A percentile compares a stretch with the other conserved stretches of the same genome.
Conservation (phyloP, 2,113 vertebrate species). For the Clarias gariepinus region DNA sequence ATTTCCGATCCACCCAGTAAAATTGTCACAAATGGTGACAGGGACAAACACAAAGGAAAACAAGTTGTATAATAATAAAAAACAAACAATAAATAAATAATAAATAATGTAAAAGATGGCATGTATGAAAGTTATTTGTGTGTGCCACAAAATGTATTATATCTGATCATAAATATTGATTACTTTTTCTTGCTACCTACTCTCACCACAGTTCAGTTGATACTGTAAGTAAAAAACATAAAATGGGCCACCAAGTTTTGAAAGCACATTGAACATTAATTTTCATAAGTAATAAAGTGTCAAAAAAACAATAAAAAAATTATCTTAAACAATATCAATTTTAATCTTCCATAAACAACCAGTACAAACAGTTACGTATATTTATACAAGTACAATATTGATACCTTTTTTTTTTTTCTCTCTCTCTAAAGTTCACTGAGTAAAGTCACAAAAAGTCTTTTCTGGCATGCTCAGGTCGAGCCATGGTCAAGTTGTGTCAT, state of each 20-base stretch:
- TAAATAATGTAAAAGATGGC: neutral
- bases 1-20: no score
- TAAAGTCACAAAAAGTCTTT: neutral
- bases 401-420: no score
- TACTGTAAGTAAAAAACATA: neutral
- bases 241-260: neutral
- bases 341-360: neutral
- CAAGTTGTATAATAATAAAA: neutral
- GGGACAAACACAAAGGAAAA: neutral
- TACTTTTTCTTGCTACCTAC: neutral
- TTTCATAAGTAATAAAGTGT: neutral
- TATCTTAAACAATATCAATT: neutral
- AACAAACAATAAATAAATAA: neutral
- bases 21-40: no score
- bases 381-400: neutral
- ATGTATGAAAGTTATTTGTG: neutral
- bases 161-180: neutral
- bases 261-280: neutral
- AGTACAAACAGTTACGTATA: neutral
- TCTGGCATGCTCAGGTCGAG: neutral
- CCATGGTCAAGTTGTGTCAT: neutral
- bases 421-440: no score
- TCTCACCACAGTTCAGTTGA: neutral
- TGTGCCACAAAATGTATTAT: neutral
- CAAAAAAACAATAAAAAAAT: neutral